Evolutionary conservation across 2,113 vertebrate genomes (phyloP).

Genomic region (Tragelaphus strepsiceros): DNA sequence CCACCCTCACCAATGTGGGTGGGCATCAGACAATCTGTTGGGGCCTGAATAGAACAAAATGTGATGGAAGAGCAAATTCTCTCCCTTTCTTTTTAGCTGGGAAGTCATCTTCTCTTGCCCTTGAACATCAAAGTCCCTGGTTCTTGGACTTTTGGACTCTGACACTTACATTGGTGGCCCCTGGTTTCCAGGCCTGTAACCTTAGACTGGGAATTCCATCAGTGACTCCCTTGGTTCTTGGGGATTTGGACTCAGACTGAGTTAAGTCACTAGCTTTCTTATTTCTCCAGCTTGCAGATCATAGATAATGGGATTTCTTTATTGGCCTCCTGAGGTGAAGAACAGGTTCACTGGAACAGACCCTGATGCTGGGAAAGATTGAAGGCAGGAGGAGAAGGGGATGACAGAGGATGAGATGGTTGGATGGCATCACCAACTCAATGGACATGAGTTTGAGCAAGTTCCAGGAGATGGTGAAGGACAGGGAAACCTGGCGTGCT

Average conservation of each 20-base stretch:
- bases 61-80: background rate
- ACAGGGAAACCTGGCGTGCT: background rate
- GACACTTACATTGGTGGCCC: background rate
- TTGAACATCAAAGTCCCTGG: background rate
- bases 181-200: background rate
- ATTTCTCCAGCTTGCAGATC: background rate
- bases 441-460: background rate
- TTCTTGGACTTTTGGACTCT: background rate
- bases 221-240: background rate
- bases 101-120: background rate
- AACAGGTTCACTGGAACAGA: background rate
- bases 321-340: background rate
- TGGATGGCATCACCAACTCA: background rate
- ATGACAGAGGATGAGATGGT: background rate
- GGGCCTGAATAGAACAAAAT: background rate
- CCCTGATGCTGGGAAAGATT: background rate
- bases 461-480: background rate
- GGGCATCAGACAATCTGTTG: background rate
- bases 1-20: no score
- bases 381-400: background rate
- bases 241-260: background rate
- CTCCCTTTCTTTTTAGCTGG: background rate
- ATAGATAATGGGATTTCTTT: background rate
- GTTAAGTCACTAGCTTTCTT: background rate
- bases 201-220: background rate